Evolutionary conservation across 2,888 invertebrate genomes (phyloP), one percentile per base, ranked within the genome.

Genomic region (Drosophila maculinotata): DNA sequence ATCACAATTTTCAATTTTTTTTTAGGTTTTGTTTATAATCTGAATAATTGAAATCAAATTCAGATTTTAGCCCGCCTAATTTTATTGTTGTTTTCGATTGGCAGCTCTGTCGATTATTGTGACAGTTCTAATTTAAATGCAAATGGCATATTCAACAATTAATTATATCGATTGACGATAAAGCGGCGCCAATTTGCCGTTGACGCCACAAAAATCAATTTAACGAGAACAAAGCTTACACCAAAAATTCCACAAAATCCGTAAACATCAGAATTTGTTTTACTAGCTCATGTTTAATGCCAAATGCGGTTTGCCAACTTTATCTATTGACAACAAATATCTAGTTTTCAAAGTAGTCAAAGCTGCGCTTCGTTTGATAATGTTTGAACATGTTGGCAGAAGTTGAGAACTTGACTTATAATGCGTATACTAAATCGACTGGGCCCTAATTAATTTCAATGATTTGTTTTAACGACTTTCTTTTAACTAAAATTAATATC

Each of bases 81-180:
- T 52, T 49, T 76, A 39, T 36, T 68, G 57, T 59, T 52, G 30
- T 39, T 47, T 54, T 23, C 9, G 23, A 47, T 35, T 74, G 39
- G 47, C 60, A 44, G 53, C 38, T 54, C 49, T 58, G 38, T 38
- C 58, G 47, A 36, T 74, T 70, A 58, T 71, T 74, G 64, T 65
- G 72, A 66, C 77, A 75, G 88, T 65, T 83, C 86, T 79, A 82
- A 83, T 87, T 79, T 79, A 87, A 77, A 83, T 83, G 83, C 72
- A 82, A 87, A 83, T 83, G 69, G 64, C 65, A 74, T 70, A 76
- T 76, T 79, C 66, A 76, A 72, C 69, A 82, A 87, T 85, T 87
- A 74, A 85, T 82, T 86, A 65, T 66, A 74, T 76, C 38, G 44
- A 56, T 53, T 33, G 44, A n/a, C 51, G 23, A 53, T 48, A 53